Percentiles rank a stretch among this genome's conserved stretches.
Evolutionary conservation across 1,140 invertebrate species (phyloP).

Genomic region (Drepana arcuata): DNA sequence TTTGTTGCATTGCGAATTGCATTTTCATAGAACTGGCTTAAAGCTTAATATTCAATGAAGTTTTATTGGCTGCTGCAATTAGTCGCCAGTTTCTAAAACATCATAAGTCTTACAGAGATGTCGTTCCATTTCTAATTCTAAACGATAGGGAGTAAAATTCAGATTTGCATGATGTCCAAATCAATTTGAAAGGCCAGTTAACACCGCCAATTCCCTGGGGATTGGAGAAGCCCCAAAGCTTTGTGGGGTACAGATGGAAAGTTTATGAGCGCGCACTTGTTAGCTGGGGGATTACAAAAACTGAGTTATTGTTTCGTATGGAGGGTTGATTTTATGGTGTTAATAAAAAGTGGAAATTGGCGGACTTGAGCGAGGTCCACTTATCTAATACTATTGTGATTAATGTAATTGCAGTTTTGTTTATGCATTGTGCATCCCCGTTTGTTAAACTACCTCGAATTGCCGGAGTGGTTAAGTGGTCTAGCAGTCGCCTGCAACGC

Average conservation of each 20-base stretch:
- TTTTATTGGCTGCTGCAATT: too few relatives aligned
- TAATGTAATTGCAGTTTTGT: slow-evolving; percentile 22
- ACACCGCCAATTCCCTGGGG: slow-evolving; percentile 44
- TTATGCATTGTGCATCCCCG: too few relatives aligned
- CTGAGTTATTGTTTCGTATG: slow-evolving; percentile 51
- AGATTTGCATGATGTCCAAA: slow-evolving; percentile 6
- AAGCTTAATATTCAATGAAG: too few relatives aligned
- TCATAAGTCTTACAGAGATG: slow-evolving; percentile 8
- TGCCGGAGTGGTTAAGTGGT: too few relatives aligned
- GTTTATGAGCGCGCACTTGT: slow-evolving; percentile 61
- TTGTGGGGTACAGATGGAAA: slow-evolving; percentile 48
- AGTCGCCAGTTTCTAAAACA: slow-evolving; percentile 22
- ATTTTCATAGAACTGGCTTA: too few relatives aligned
- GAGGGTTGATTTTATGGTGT: slow-evolving; percentile 46
- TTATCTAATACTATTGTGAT: slow-evolving; percentile 31
- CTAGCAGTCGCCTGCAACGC: too few relatives aligned
- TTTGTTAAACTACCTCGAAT: too few relatives aligned
- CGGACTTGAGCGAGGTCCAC: slow-evolving; percentile 12
- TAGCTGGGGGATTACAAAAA: slow-evolving; percentile 55
- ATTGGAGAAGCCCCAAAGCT: slow-evolving; percentile 43
- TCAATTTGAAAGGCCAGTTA: slow-evolving; percentile 47
- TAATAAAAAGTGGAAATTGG: slow-evolving; percentile 56
- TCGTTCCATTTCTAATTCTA: slow-evolving; percentile 17
- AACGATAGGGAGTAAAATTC: not conserved
- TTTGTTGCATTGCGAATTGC: too few relatives aligned